These are phyloP conservation scores for Cinclus mexicanus DNA, from an alignment of 2,113 vertebrate genomes.

Conservation along the genomic window DNA sequence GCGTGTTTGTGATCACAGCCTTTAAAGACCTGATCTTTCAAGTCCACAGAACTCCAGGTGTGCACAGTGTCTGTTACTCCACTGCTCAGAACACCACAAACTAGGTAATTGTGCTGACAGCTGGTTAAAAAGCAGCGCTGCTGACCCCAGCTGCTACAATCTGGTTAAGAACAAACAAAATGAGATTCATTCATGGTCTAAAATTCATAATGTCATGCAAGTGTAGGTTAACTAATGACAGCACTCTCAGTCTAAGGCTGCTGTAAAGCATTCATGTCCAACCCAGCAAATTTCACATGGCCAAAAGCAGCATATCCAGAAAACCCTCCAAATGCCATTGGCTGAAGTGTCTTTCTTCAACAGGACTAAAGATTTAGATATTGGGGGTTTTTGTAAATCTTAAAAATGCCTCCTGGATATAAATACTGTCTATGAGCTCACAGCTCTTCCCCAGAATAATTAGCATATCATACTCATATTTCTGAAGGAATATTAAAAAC, in stretches of 20 bases:
- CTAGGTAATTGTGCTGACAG: background rate
- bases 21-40: background rate
- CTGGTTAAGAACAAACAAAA: slow-evolving; percentile 14
- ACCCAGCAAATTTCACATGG: background rate
- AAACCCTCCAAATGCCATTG: background rate
- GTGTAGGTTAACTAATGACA: background rate
- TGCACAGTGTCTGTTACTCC: background rate
- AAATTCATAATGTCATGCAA: background rate
- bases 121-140: background rate
- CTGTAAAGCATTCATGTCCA: background rate
- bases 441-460: background rate
- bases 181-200: background rate
- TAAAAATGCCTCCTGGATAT: background rate
- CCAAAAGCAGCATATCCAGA: background rate
- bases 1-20: background rate
- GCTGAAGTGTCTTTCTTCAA: background rate
- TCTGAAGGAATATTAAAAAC: background rate
- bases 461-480: background rate
- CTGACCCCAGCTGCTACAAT: background rate
- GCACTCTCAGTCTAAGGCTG: background rate
- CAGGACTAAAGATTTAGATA: background rate
- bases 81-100: background rate
- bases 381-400: background rate
- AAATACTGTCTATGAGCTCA: background rate
- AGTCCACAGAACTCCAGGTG: background rate